These are phyloP conservation scores for Dromaius novaehollandiae DNA, from an alignment of 2,113 vertebrate species.

Conservation along the genomic window DNA sequence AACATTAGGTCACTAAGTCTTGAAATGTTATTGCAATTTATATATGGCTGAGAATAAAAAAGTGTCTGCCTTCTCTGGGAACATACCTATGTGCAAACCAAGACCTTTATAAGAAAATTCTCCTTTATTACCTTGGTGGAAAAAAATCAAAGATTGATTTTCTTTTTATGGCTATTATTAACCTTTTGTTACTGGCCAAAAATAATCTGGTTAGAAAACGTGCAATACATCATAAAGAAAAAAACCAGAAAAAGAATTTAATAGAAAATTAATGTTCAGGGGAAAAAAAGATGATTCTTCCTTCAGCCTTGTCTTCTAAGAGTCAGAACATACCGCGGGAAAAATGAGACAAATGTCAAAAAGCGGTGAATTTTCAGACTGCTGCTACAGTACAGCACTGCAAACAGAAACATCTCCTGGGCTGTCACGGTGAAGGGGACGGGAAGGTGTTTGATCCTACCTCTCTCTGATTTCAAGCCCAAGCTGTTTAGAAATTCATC, in stretches of 20 bases:
- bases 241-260: background rate
- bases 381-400: background rate
- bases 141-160: slow-evolving; percentile 57
- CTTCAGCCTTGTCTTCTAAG: background rate
- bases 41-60: slow-evolving; percentile 32
- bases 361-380: background rate
- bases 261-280: slow-evolving; percentile 4
- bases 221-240: slow-evolving; percentile 55
- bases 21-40: slow-evolving; percentile 40
- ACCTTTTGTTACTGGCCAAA: slow-evolving; percentile 68
- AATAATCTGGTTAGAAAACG: slow-evolving; percentile 66
- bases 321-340: background rate
- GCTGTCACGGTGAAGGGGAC: rapidly evolving
- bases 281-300: background rate
- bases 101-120: slow-evolving; percentile 64
- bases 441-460: background rate
- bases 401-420: background rate
- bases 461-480: background rate
- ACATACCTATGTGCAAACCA: slow-evolving; percentile 20
- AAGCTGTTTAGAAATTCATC: background rate
- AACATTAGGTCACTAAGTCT: slow-evolving; percentile 35
- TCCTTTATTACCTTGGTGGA: slow-evolving; percentile 36
- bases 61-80: slow-evolving; percentile 29
- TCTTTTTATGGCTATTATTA: slow-evolving; percentile 70
- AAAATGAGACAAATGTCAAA: background rate